Evolutionary conservation across 1,140 invertebrate genomes (phyloP).

Genomic region (Pseudomyrmex concolor): DNA sequence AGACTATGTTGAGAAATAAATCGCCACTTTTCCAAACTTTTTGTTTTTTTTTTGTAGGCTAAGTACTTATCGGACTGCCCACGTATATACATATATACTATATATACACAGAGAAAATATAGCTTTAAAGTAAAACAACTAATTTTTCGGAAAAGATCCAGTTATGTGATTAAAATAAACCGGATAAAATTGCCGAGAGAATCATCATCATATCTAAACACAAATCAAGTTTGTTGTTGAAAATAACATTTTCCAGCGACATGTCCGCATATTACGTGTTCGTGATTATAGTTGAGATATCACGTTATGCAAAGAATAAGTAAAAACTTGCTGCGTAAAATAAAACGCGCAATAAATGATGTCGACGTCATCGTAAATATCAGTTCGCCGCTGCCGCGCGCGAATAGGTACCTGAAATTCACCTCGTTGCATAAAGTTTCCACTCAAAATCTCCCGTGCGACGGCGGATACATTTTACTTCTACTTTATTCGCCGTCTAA

Average conservation of each 20-base stretch:
- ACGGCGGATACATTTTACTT: conserved; percentile 41
- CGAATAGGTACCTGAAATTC: conserved; percentile 46
- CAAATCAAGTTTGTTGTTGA: conserved; percentile 28
- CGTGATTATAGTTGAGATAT: conserved; percentile 36
- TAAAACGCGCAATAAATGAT: conserved; percentile 27
- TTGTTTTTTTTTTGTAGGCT: too few relatives aligned
- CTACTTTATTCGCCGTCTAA: conserved; percentile 41
- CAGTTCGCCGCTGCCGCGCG: conserved; percentile 11
- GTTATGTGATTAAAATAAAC: background rate
- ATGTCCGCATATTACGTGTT: conserved; percentile 36
- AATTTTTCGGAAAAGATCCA: background rate
- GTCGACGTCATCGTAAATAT: conserved; percentile 38
- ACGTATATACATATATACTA: too few relatives aligned
- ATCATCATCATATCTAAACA: background rate
- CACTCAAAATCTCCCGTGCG: background rate
- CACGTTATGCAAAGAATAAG: conserved; percentile 39
- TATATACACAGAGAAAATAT: background rate
- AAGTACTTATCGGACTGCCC: too few relatives aligned
- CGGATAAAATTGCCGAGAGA: background rate
- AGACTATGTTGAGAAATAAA: too few relatives aligned
- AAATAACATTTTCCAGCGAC: conserved; percentile 12
- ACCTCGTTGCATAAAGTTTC: conserved; percentile 44
- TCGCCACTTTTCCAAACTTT: too few relatives aligned
- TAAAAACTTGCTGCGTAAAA: conserved; percentile 8
- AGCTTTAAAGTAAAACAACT: background rate